phyloP scores from a whole-genome alignment of 2,888 invertebrate species.

The Orchesella flavescens region DNA sequence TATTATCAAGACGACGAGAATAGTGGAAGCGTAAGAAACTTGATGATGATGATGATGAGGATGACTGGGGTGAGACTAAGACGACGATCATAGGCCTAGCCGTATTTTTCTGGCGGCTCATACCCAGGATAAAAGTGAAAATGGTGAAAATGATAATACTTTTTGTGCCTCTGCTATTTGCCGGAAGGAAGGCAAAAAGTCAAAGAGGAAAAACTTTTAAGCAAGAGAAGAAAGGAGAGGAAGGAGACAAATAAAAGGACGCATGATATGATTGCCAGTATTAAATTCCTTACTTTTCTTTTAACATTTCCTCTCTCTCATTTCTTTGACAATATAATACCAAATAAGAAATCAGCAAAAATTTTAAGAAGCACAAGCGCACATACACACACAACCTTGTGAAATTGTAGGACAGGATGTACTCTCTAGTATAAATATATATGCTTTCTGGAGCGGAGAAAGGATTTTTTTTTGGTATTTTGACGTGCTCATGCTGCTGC shows the following conservation, averaged over 20 bases:
- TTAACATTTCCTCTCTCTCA: background rate
- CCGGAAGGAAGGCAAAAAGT: conserved; percentile 18
- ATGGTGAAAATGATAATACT: conserved; percentile 21
- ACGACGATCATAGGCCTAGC: no score
- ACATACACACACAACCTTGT: no score
- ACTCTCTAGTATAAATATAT: no score
- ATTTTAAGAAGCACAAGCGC: no score
- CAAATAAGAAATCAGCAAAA: background rate
- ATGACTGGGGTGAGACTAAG: no score
- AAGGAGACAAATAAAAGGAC: background rate
- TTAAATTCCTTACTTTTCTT: conserved; percentile 39
- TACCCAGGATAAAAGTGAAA: background rate
- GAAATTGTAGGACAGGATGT: no score
- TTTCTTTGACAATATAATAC: background rate
- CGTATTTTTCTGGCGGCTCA: background rate
- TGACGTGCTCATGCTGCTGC: no score
- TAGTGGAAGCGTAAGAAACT: background rate
- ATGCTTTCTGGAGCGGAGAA: no score
- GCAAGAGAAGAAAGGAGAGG: background rate
- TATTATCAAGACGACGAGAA: conserved; percentile 18
- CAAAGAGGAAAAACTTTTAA: background rate
- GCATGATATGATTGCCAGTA: conserved; percentile 29
- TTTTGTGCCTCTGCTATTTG: background rate
- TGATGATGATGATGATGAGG: no score
- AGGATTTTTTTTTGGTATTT: no score